Base-by-base conservation (phyloP, 2,888 invertebrate genomes). In the Baccha elongata region DNA sequence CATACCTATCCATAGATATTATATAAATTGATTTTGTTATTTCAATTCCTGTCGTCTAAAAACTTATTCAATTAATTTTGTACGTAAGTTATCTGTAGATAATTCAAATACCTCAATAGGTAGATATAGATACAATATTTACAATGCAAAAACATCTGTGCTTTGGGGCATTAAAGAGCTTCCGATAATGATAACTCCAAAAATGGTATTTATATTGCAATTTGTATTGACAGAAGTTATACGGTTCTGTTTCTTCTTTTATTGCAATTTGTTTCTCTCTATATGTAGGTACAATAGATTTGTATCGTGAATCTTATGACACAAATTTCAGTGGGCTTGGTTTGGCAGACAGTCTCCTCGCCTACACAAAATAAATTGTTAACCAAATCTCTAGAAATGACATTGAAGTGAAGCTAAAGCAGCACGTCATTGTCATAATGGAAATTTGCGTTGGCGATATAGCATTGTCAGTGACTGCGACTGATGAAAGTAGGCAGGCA, bases 1-100 rank as follows among this genome's bases (percentile, higher is more conserved):
- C n/a, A n/a, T n/a, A n/a, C n/a, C n/a, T n/a, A n/a, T n/a, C n/a
- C n/a, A n/a, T n/a, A n/a, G n/a, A n/a, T n/a, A n/a, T n/a, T n/a
- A n/a, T n/a, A n/a, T 26, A 32, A 69, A 52, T 58, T 73, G 40
- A 53, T 48, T 62, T 68, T 68, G 32, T 17, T 35, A 42, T 13
- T 23, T 35, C 11, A 73, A 79, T 68, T 79, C 78, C 72, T 53
- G 67, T 73, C 50, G 60, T 35, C 29, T 6, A 60, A n/a, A 60
- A n/a, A 60, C 48, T 50, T 35, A 53, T 68, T 68, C 60, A 73
- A 79, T 72, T 69, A 67, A 46, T 13, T 32, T 42, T 10, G 21
- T 37, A 35, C 11, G 13, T 53, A 32, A 37, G 21, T 21, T 44
- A 23, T n/a, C 15, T 13, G 15, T 3, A 32, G 17, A 7, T 11